A percentile compares a stretch with the other conserved stretches of the same genome.
These are phyloP conservation scores for Tetragonula clypearis DNA, from an alignment of 1,140 invertebrate species.

Conservation along the genomic window DNA sequence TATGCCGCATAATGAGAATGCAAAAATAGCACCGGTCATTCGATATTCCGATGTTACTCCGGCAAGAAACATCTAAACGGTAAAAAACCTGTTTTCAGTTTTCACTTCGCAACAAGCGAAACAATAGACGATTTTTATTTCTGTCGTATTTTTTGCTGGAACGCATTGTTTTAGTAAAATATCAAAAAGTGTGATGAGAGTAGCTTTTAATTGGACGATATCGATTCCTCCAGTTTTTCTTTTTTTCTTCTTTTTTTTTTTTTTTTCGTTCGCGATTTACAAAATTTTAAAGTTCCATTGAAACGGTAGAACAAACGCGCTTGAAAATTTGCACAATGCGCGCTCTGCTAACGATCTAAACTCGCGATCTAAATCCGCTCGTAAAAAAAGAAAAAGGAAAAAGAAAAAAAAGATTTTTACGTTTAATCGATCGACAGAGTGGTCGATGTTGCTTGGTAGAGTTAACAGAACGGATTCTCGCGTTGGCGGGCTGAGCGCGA, in stretches of 20 bases:
- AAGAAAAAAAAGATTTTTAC: too few relatives aligned
- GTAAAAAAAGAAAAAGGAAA: too few relatives aligned
- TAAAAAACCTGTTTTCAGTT: neutral
- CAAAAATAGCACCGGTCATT: too few relatives aligned
- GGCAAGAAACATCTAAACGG: neutral
- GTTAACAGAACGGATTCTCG: neutral
- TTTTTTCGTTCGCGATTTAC: neutral
- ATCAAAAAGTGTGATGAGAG: neutral
- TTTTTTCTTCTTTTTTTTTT: too few relatives aligned
- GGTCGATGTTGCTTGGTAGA: neutral
- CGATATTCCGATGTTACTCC: too few relatives aligned
- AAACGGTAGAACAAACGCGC: neutral
- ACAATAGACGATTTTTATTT: neutral
- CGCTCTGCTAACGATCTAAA: too few relatives aligned
- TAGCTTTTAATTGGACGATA: neutral
- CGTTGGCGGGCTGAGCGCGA: neutral
- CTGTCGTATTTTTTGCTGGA: neutral
- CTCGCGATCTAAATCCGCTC: too few relatives aligned
- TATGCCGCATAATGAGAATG: too few relatives aligned
- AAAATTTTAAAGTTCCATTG: neutral
- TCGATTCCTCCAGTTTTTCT: neutral
- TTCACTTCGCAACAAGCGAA: neutral
- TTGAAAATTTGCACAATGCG: neutral
- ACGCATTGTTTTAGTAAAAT: neutral
- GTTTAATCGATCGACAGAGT: neutral